Conservation (phyloP, 1,140 invertebrate species). For the Scaptodrosophila lebanonensis region DNA sequence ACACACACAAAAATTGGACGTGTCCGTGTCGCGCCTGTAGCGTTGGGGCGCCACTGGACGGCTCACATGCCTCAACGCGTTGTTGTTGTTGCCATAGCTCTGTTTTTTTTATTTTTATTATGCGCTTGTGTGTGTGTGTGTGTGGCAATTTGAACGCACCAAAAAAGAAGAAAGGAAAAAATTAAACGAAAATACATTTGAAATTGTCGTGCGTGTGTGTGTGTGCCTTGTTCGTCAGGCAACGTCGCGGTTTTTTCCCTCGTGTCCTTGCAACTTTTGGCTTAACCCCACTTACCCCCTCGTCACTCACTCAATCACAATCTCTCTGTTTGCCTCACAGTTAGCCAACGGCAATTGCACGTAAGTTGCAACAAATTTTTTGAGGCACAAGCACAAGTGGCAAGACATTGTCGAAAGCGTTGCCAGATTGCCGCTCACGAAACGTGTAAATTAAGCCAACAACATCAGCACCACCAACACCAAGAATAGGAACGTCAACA, state of each 20-base stretch:
- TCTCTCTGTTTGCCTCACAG: constrained; percentile 2
- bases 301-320: constrained; percentile 6
- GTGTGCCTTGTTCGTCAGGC: constrained; percentile 30
- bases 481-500: constrained; percentile 5
- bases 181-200: constrained; percentile 37
- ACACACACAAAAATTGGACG: not conserved
- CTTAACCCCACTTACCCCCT: constrained; percentile 17
- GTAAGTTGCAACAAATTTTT: constrained; percentile 54
- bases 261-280: constrained; percentile 61
- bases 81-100: constrained; percentile 15
- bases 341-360: constrained; percentile 46
- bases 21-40: constrained; percentile 17
- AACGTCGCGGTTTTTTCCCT: constrained; percentile 17
- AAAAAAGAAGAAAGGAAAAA: constrained; percentile 24
- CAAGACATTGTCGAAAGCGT: constrained; percentile 24
- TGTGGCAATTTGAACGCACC: constrained; percentile 31
- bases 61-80: constrained; percentile 30
- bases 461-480: constrained; percentile 2
- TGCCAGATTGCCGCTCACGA: constrained; percentile 17
- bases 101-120: too few species aligned
- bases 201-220: constrained; percentile 46
- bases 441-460: not conserved
- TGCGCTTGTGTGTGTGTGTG: constrained; percentile 3
- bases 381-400: not conserved
- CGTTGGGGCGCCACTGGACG: constrained; percentile 6